Evolutionary conservation across 2,113 vertebrate species (phyloP).

Genomic region (Sinocyclocheilus anophthalmus): DNA sequence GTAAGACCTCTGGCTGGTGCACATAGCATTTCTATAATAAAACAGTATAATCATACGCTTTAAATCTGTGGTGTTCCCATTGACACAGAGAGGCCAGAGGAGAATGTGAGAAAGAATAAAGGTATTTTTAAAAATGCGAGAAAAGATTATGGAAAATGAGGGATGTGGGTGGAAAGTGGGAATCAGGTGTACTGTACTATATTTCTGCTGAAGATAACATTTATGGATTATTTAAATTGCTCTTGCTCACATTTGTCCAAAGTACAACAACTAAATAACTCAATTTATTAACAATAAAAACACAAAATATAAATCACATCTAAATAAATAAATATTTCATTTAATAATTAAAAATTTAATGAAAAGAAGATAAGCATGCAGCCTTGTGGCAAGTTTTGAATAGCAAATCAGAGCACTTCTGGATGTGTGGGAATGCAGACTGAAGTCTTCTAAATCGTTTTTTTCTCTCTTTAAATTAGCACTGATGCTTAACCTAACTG

Average conservation of each 20-base stretch:
- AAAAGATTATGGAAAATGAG: slow-evolving; percentile 25
- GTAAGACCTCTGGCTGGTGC: slow-evolving; percentile 24
- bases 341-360: not conserved
- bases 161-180: not conserved
- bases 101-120: slow-evolving; percentile 13
- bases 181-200: not conserved
- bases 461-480: not conserved
- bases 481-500: not conserved
- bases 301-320: too few relatives aligned
- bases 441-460: not conserved
- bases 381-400: not conserved
- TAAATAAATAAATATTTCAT: not conserved
- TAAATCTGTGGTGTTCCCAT: slow-evolving; percentile 25
- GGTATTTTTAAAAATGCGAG: slow-evolving; percentile 12
- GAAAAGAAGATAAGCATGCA: not conserved
- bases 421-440: not conserved
- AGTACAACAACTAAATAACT: too few relatives aligned
- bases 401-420: not conserved
- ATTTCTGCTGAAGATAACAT: not conserved
- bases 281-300: too few relatives aligned
- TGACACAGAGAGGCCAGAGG: slow-evolving; percentile 7
- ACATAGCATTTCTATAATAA: slow-evolving; percentile 38
- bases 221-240: not conserved
- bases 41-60: slow-evolving; percentile 45
- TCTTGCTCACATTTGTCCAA: too few relatives aligned